Conservation (phyloP, 2,888 invertebrate species). For the Labia minor region DNA sequence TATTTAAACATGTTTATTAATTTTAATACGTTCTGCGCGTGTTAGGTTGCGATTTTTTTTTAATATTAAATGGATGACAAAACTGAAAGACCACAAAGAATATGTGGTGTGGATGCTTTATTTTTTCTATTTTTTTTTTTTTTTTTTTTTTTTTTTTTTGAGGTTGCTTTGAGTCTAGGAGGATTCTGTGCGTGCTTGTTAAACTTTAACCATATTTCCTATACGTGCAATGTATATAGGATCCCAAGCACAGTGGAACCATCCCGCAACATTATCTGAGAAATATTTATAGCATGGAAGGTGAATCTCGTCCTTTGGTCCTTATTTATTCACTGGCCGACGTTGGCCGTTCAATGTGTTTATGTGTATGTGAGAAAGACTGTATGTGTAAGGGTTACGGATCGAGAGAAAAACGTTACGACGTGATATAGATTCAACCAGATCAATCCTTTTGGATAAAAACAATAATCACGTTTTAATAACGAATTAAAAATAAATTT, state of each 20-base stretch:
- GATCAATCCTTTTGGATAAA: no score
- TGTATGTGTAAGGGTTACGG: background rate
- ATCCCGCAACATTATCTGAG: background rate
- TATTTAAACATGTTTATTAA: no score
- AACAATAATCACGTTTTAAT: no score
- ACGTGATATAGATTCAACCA: background rate
- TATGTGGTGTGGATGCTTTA: background rate
- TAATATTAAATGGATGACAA: background rate
- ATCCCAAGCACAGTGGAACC: background rate
- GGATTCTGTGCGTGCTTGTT: background rate
- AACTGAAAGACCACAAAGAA: background rate
- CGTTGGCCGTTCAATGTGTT: background rate
- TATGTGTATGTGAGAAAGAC: background rate
- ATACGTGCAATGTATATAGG: slow-evolving; percentile 1
- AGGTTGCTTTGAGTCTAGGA: background rate
- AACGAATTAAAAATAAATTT: no score
- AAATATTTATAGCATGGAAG: background rate
- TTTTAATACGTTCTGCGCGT: no score
- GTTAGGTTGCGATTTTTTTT: background rate
- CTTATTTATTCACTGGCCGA: slow-evolving; percentile 7
- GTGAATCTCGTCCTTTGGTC: slow-evolving; percentile 13
- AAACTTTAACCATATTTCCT: slow-evolving; percentile 13
- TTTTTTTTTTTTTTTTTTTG: no score
- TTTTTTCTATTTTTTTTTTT: no score
- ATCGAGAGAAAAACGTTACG: background rate